phyloP scores from a whole-genome alignment of 2,113 vertebrate species.

The Oxyura jamaicensis region DNA sequence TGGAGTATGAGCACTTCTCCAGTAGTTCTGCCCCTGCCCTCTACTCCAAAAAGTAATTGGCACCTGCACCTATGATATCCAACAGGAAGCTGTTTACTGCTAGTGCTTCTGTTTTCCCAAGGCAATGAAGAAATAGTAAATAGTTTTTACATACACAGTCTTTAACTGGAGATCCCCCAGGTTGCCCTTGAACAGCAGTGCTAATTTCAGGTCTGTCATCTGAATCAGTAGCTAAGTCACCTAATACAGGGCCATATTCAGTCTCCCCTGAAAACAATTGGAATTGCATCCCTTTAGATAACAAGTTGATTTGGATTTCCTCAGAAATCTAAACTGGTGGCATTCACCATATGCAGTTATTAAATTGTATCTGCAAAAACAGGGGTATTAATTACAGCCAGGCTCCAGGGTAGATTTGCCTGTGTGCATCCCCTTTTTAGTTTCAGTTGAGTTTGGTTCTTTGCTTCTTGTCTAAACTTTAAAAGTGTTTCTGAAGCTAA shows the following conservation, averaged over 20 bases:
- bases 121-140: neutral
- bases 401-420: neutral
- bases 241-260: neutral
- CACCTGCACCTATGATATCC: neutral
- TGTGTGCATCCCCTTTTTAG: neutral
- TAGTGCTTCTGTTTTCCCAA: neutral
- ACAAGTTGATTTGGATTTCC: neutral
- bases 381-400: neutral
- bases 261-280: neutral
- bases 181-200: neutral
- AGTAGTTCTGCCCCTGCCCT: neutral
- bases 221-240: neutral
- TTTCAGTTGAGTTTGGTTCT: neutral
- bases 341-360: neutral
- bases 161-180: neutral
- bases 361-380: neutral
- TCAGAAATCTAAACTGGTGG: neutral
- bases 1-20: neutral
- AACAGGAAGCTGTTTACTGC: neutral
- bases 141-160: neutral
- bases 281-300: neutral
- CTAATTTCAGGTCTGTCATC: neutral
- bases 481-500: conserved; percentile 33
- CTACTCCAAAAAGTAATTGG: neutral
- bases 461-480: neutral